Evolutionary conservation across 2,888 invertebrate species (phyloP), one percentile per base, ranked within the genome.

Genomic region (Orchestes rusci): DNA sequence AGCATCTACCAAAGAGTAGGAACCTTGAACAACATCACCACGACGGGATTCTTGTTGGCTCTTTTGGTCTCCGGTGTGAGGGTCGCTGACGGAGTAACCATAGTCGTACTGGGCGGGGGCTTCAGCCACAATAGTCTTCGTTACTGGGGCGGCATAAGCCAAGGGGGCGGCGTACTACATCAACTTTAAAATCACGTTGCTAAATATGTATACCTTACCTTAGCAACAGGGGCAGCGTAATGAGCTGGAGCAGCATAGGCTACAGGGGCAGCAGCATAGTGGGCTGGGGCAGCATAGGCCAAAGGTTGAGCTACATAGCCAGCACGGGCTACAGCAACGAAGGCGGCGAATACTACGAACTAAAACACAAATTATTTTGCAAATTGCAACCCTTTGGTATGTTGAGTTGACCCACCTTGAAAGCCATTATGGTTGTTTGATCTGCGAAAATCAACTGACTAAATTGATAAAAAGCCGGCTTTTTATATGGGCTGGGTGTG

Each of bases 1-100:
- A 16, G 74, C 59, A 50, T 74, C 74, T 51, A 74, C 62, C 3
- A 75, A 58, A 41, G 72, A 70, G 55, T 74, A 75, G 52, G 66
- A 62, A 3, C 74, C 74, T 46, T 71, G 68, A 16, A 74, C 74
- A 43, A 62, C 65, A 58, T 74, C 73, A 40, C 72, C 74, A 54
- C 70, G 67, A 48, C 74, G 71, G 2, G 64, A 45, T 61, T 75
- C 74, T 51, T 71, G 70, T 53, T 75, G 74, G 53, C 62, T 65
- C 56, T 75, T 74, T 45, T 68, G 66, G 56, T 75, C 74, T 3
- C 73, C 74, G 45, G 74, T 74, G 42, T 56, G 56, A 36, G 60
- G 59, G 50, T 58, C 59, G 51, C 44, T 55, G 32, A 58, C 59
- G 40, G 57, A 47, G 47, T 59, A 59, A 45, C 58, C 57, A 37